Base-by-base conservation (phyloP, 2,888 invertebrate genomes). In the Ophraella communa region DNA sequence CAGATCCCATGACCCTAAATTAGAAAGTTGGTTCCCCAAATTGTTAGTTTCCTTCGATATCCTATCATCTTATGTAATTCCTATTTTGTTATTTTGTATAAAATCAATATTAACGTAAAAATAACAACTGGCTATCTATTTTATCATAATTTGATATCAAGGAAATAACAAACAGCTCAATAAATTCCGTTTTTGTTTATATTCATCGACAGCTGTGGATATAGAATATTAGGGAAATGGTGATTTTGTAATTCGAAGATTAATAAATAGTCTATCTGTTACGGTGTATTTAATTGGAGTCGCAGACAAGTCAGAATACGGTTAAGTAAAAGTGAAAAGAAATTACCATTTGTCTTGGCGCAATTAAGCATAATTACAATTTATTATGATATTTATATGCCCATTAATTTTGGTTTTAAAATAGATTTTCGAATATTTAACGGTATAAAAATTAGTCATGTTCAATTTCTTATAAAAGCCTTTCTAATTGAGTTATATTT, bases 261-360 rank as follows among this genome's bases (percentile, higher is more conserved):
- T 4, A 3, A 4, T 7, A 24, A 24, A 7, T 30, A 11, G 30
- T 30, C 30, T 30, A 30, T 30, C 11, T 10, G 30, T 30, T 30
- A 30, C 11, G 8, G 11, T 30, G 11, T 8, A 30, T 11, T 7
- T 30, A 30, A 30, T 30, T 10, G 11, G 7, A 4, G 11, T 30
- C 3, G 8, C 30, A 30, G 11, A 7, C 27, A 27, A 27, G 27
- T n/a, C n/a, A n/a, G n/a, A 27, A 27, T 18, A 45, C 23, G 24
- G 42, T 30, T 17, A 20, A 47, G 45, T 54, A 61, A 61, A 61
- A 61, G 54, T 54, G 54, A 61, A 61, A 61, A 23, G 23, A 21
- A 23, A 55, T 54, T 54, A 61, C 30, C 47, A 61, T 54, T 61
- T 61, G 23, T 47, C 23, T 18, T 21, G 45, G 4, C 21, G 45